Percentiles rank a stretch among this genome's conserved stretches.
Evolutionary conservation across 2,113 vertebrate species (phyloP).

Genomic region (Syngnathus floridae): DNA sequence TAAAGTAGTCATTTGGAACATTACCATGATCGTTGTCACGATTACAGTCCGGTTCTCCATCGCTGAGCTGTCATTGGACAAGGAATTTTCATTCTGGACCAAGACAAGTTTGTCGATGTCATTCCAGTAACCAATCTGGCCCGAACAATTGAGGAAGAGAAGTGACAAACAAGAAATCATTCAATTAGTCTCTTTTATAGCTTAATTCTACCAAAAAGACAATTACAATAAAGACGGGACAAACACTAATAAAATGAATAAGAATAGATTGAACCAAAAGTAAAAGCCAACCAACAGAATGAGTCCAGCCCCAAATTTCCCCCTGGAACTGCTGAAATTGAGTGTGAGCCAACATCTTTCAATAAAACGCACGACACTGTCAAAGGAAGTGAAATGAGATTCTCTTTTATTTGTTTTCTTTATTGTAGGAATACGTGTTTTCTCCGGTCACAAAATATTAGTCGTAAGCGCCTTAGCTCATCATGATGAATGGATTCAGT

Average conservation of each 20-base stretch:
- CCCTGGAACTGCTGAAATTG: constrained; percentile 41
- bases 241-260: constrained; percentile 2
- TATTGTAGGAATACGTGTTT: not conserved
- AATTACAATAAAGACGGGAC: constrained; percentile 4
- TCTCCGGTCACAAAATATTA: not conserved
- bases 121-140: constrained; percentile 93
- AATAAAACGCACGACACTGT: constrained; percentile 26
- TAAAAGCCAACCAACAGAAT: constrained; percentile 15
- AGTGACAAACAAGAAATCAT: constrained; percentile 7
- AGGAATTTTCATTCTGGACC: constrained; percentile 85
- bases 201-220: constrained; percentile 1
- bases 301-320: constrained; percentile 50
- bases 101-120: constrained; percentile 95
- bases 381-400: not conserved
- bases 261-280: not conserved
- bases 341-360: constrained; percentile 33
- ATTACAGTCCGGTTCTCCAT: constrained; percentile 94
- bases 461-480: not conserved
- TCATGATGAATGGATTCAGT: not conserved
- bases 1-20: constrained; percentile 52
- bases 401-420: not conserved
- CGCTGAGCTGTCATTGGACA: constrained; percentile 85
- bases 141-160: not conserved
- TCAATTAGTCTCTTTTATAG: constrained; percentile 4
- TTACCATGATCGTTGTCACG: constrained; percentile 98